Percentiles rank a stretch among this genome's conserved stretches.
phyloP scores from a whole-genome alignment of 2,113 vertebrate genomes.

The Sinocyclocheilus maitianheensis region DNA sequence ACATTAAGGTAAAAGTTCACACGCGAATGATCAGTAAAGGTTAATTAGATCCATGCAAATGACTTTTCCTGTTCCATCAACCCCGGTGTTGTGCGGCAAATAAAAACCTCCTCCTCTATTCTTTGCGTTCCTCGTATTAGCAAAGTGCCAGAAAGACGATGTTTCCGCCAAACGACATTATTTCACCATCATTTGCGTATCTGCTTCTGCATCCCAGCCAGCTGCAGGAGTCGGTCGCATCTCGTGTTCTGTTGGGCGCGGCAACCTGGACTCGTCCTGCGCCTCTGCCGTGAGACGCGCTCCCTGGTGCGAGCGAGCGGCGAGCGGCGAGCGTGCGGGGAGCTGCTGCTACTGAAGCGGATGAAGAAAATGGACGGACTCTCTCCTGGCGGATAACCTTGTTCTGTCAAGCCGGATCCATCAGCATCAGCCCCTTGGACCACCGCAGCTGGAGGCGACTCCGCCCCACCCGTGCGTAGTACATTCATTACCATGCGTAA shows the following conservation, averaged over 20 bases:
- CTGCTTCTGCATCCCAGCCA: constrained; percentile 4
- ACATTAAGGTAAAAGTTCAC: constrained; percentile 18
- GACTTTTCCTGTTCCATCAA: constrained; percentile 4
- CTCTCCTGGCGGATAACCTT: constrained; percentile 76
- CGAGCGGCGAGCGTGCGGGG: no score
- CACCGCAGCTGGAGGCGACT: constrained; percentile 63
- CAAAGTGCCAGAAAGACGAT: not conserved
- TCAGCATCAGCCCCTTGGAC: constrained; percentile 67
- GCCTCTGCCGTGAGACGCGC: not conserved
- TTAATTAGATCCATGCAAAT: not conserved
- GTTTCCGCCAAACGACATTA: not conserved
- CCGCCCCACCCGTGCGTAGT: constrained; percentile 68
- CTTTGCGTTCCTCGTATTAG: not conserved
- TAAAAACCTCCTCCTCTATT: not conserved
- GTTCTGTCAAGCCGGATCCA: constrained; percentile 85
- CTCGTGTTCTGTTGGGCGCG: constrained; percentile 42
- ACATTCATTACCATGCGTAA: constrained; percentile 32
- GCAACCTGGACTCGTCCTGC: constrained; percentile 40
- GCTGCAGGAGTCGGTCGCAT: constrained; percentile 42
- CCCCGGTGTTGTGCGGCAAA: not conserved
- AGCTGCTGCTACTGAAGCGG: not conserved
- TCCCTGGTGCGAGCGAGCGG: not conserved
- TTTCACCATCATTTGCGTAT: not conserved
- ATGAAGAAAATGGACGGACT: constrained; percentile 54
- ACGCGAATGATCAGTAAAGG: not conserved